Evolutionary conservation across 2,888 invertebrate genomes (phyloP).

Genomic region (Apamea epomidion): DNA sequence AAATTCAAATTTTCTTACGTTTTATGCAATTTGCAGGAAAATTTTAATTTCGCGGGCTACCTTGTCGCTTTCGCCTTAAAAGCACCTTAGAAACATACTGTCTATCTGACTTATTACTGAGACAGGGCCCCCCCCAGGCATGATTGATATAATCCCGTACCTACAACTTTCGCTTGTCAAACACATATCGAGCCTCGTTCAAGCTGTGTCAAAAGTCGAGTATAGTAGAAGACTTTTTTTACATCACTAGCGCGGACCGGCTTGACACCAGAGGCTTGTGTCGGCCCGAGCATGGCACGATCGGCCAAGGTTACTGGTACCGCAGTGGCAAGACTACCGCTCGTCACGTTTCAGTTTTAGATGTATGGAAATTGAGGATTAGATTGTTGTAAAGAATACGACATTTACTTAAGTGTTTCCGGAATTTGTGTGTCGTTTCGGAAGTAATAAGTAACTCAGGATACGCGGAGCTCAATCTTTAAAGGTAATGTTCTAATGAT

Average conservation of each 20-base stretch:
- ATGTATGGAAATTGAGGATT: slow-evolving; percentile 52
- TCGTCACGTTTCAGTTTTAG: slow-evolving; percentile 58
- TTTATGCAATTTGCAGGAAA: neutral
- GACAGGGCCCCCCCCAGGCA: slow-evolving; percentile 25
- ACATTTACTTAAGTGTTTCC: slow-evolving; percentile 7
- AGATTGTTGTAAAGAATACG: slow-evolving; percentile 27
- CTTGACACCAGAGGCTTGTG: slow-evolving; percentile 68
- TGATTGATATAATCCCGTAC: neutral
- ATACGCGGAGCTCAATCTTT: neutral
- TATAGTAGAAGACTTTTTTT: slow-evolving; percentile 40
- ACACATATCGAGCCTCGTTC: slow-evolving; percentile 3
- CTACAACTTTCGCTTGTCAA: slow-evolving; percentile 44
- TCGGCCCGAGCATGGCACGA: slow-evolving; percentile 81
- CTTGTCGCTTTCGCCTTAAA: neutral
- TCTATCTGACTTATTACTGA: slow-evolving; percentile 5
- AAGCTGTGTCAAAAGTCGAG: slow-evolving; percentile 30
- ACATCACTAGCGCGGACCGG: slow-evolving; percentile 63
- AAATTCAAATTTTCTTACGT: neutral
- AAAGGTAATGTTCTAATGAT: neutral
- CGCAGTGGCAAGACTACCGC: slow-evolving; percentile 64
- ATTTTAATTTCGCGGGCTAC: neutral
- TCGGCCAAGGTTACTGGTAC: slow-evolving; percentile 76
- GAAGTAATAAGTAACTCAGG: neutral
- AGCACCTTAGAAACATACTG: neutral
- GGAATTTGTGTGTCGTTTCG: neutral